Evolutionary conservation across 2,113 vertebrate species (phyloP).

Genomic region (Benitochromis conjunctus): DNA sequence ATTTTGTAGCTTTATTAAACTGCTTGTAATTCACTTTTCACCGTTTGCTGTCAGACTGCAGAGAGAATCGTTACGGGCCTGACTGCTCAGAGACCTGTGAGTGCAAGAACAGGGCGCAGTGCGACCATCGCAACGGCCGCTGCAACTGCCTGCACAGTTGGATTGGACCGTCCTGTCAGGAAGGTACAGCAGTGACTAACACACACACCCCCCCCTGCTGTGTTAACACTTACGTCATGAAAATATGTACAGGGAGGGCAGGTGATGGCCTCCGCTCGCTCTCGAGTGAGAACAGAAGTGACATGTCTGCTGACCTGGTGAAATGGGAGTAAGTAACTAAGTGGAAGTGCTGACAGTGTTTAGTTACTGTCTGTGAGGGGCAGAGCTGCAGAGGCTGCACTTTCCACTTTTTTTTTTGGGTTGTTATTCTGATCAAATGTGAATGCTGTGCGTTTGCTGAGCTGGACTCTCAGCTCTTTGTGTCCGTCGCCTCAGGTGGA

Average conservation of each 20-base stretch:
- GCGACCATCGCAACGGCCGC: conserved; percentile 75
- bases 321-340: conserved; percentile 27
- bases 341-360: conserved; percentile 29
- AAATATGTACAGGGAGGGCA: not conserved
- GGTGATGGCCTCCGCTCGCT: not conserved
- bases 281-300: not conserved
- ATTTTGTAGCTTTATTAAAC: not conserved
- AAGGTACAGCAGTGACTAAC: conserved; percentile 71
- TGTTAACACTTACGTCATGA: not conserved
- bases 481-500: conserved; percentile 47
- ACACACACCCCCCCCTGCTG: not conserved
- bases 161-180: conserved; percentile 78
- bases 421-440: conserved; percentile 4
- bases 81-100: conserved; percentile 79
- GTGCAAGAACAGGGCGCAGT: conserved; percentile 76
- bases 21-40: not conserved
- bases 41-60: conserved; percentile 76
- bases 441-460: not conserved
- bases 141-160: conserved; percentile 79
- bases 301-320: conserved; percentile 35
- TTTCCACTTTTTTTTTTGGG: not conserved
- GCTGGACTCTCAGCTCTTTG: not conserved
- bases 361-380: not conserved
- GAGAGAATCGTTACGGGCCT: conserved; percentile 73
- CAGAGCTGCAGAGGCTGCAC: conserved; percentile 20